These are phyloP conservation scores for Anolis carolinensis DNA, from an alignment of 2,113 vertebrate genomes.

Conservation along the genomic window DNA sequence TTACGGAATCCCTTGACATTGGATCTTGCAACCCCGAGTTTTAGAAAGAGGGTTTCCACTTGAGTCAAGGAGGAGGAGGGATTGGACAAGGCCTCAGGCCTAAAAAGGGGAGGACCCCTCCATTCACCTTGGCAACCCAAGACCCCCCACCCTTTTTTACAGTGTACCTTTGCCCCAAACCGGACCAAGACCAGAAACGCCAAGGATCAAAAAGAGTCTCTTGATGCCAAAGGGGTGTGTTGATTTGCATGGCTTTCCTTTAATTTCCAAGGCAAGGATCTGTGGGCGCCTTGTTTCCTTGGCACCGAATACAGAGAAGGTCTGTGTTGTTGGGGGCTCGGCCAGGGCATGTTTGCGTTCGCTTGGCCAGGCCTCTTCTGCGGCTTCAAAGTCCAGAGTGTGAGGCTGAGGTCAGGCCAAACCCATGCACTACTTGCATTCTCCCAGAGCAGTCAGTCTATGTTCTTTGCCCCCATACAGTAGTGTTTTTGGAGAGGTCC, in stretches of 20 bases:
- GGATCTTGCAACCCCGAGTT: not conserved
- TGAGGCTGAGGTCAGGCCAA: not conserved
- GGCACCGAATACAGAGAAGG: not conserved
- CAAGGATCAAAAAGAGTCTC: not conserved
- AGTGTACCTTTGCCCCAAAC: not conserved
- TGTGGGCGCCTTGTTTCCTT: not conserved
- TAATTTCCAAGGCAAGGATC: not conserved
- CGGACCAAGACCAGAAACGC: not conserved
- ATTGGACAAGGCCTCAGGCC: not conserved
- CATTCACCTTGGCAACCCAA: not conserved
- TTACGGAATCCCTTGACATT: not conserved
- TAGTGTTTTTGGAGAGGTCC: not conserved
- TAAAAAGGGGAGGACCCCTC: accelerated
- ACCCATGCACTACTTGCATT: too few relatives aligned
- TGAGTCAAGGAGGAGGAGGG: not conserved
- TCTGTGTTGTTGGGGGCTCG: not conserved
- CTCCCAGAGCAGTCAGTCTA: not conserved
- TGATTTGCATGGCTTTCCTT: not conserved
- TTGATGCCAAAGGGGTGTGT: not conserved
- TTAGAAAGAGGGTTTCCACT: not conserved
- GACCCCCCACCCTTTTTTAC: too few relatives aligned
- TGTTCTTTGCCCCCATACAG: not conserved
- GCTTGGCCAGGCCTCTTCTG: not conserved
- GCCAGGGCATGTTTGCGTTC: not conserved
- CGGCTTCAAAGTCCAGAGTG: too few relatives aligned